A percentile compares a stretch with the other conserved stretches of the same genome.
Evolutionary conservation across 2,888 invertebrate species (phyloP).

Genomic region (Myopa tessellatipennis): DNA sequence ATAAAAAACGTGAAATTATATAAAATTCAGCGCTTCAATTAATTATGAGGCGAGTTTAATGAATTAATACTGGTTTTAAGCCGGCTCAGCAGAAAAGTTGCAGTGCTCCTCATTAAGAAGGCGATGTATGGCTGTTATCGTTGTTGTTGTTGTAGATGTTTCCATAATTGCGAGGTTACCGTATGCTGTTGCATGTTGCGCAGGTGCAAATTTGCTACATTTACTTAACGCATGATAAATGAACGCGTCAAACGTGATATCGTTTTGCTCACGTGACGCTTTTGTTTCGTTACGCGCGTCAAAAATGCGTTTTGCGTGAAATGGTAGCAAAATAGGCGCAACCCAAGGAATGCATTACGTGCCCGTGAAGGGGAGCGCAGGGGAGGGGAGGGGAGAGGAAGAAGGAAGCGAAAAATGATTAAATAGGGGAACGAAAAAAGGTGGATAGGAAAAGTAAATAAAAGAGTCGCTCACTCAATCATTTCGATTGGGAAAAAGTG

Average conservation of each 20-base stretch:
- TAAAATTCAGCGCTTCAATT: not conserved
- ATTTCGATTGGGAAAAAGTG: no score
- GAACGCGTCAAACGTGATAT: slow-evolving; percentile 29
- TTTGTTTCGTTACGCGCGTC: not conserved
- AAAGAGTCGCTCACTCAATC: no score
- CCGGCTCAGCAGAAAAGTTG: not conserved
- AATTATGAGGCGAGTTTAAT: not conserved
- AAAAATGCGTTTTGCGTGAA: not conserved
- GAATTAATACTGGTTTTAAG: not conserved
- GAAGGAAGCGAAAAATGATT: no score
- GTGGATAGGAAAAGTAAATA: no score
- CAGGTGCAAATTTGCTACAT: slow-evolving; percentile 38
- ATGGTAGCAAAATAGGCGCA: no score
- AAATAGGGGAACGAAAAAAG: no score
- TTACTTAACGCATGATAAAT: slow-evolving; percentile 33
- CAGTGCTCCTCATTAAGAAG: not conserved
- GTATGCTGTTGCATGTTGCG: slow-evolving; percentile 21
- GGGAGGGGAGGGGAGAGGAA: no score
- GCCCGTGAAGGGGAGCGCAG: no score
- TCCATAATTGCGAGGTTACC: not conserved
- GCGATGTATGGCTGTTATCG: not conserved
- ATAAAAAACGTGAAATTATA: not conserved
- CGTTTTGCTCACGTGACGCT: slow-evolving; percentile 30
- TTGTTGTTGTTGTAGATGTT: not conserved
- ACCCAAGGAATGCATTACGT: no score